These are phyloP conservation scores for Melierax canorus DNA, from an alignment of 2,113 vertebrate species.

Conservation along the genomic window DNA sequence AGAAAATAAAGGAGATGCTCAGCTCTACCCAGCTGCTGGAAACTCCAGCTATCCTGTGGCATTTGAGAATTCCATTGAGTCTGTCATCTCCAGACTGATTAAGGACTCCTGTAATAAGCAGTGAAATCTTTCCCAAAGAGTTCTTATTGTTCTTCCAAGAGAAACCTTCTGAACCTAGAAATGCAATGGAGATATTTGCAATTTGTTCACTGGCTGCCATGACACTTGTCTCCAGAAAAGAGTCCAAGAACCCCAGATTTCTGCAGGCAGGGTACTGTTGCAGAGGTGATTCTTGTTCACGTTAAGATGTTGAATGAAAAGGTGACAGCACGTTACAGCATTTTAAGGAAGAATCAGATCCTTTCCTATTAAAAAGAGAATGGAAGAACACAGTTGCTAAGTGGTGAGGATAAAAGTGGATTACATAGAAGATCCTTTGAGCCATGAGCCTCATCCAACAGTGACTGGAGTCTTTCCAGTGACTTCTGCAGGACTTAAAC, in stretches of 20 bases:
- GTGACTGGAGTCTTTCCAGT: neutral
- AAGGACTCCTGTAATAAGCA: conserved; percentile 21
- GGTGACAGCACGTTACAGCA: neutral
- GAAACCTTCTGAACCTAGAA: neutral
- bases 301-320: neutral
- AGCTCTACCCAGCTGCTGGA: neutral
- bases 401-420: conserved; percentile 2
- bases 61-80: conserved; percentile 34
- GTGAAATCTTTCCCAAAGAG: conserved; percentile 25
- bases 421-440: neutral
- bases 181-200: neutral
- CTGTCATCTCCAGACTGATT: conserved; percentile 16
- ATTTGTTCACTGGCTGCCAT: neutral
- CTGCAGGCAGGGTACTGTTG: neutral
- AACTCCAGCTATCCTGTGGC: neutral
- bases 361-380: neutral
- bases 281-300: neutral
- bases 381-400: neutral
- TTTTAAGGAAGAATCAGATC: neutral
- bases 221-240: neutral
- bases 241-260: neutral
- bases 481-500: neutral
- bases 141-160: neutral
- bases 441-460: neutral
- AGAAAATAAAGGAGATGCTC: neutral